Base-by-base conservation (phyloP, 2,888 invertebrate genomes). In the Eupithecia insigniata region DNA sequence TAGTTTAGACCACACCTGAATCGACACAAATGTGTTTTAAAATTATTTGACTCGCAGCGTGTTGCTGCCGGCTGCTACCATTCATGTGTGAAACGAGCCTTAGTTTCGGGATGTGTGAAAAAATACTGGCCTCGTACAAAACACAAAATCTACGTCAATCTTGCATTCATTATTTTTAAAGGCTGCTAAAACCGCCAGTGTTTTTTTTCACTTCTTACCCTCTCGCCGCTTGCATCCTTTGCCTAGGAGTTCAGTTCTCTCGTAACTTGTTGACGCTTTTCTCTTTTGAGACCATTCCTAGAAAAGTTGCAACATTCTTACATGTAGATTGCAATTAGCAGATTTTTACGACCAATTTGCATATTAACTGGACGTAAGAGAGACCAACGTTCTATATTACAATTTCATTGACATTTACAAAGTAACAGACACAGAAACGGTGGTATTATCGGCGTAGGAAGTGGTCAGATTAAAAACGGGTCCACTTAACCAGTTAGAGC, bases 401-500 rank as follows among this genome's bases (percentile, higher is more conserved):
- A 71, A 76, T 80, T 79, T 76, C 61, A 79, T 79, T 83, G 81
- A 79, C 81, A 84, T 84, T 82, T 81, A 82, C 80, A 82, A 79
- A 80, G 75, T 78, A 73, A 72, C 77, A 80, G 79, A 80, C 79
- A 79, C 75, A 79, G 78, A 77, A 79, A 80, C 78, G 67, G 70
- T 70, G 79, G 81, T 84, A 82, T 79, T 76, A 74, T 79, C 79
- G 70, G 72, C 61, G 77, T 74, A 77, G 76, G 79, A 81, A 78
- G 78, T 78, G 70, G 74, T 71, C 71, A 80, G 83, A 84, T 84
- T 83, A 84, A 82, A 82, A 83, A 83, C 84, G 78, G 73, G 85
- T 79, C 76, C 84, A 84, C 83, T 84, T 85, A 80, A 83, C 83
- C 43, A 77, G 79, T 81, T 80, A 65, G 60, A 71, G 55, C 70